Evolutionary conservation across 2,113 vertebrate species (phyloP).

Genomic region (Hypomesus transpacificus): DNA sequence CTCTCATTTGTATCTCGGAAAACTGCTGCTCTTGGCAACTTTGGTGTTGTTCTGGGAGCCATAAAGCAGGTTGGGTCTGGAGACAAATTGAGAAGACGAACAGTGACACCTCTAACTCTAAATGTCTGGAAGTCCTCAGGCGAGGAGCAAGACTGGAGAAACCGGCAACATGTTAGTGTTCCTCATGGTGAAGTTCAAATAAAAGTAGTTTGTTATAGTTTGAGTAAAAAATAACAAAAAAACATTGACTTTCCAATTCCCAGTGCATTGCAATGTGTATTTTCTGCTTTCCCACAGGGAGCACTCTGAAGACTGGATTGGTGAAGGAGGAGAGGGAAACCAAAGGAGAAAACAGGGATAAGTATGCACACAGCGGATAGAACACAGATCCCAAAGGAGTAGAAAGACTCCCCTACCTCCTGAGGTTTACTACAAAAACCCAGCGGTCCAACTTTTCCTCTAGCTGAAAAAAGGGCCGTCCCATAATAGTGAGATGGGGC

Average conservation of each 20-base stretch:
- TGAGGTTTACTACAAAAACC: not conserved
- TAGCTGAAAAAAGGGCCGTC: not conserved
- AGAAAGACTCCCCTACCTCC: not conserved
- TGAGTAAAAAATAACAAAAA: not conserved
- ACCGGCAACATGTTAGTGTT: not conserved
- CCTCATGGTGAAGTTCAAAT: not conserved
- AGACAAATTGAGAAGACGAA: conserved; percentile 2
- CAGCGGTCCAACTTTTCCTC: not conserved
- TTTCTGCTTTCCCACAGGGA: not conserved
- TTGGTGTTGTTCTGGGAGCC: not conserved
- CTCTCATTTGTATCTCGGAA: conserved; percentile 10
- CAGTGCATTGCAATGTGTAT: not conserved
- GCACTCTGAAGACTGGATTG: not conserved
- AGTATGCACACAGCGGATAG: not conserved
- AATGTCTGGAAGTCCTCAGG: not conserved
- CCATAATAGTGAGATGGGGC: not conserved
- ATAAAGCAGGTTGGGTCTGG: not conserved
- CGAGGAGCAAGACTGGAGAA: not conserved
- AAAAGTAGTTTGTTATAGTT: not conserved
- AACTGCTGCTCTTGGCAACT: not conserved
- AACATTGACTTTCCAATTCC: not conserved
- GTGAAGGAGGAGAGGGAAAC: not conserved
- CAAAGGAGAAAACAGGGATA: not conserved
- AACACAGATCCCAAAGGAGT: not conserved
- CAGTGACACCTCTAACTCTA: not conserved